Conservation (phyloP, 2,797 vertebrate genomes). For the Tenualosa ilisha region DNA sequence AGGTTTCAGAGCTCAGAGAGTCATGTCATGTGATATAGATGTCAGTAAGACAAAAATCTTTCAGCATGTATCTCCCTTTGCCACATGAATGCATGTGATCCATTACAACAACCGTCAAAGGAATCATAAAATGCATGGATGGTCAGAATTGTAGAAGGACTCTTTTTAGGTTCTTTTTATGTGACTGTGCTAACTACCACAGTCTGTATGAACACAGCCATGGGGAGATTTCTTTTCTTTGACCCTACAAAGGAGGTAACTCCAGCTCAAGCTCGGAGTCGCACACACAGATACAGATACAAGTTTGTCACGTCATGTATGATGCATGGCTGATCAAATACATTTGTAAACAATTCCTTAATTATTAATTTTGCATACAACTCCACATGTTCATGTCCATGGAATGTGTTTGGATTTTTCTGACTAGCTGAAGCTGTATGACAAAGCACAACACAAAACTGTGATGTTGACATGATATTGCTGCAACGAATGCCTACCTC, state of each 20-base stretch:
- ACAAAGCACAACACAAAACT: no score
- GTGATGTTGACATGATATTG: no score
- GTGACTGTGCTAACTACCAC: not conserved
- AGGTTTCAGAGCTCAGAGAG: conserved; percentile 2
- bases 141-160: not conserved
- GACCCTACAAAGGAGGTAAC: not conserved
- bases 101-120: not conserved
- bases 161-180: not conserved
- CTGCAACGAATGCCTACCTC: no score
- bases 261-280: not conserved
- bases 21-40: conserved; percentile 3
- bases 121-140: not conserved
- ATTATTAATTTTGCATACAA: no score
- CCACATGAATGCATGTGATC: not conserved
- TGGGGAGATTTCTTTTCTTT: not conserved
- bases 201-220: not conserved
- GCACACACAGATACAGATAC: not conserved
- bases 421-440: no score
- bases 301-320: not conserved
- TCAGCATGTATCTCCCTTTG: not conserved
- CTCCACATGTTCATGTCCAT: no score
- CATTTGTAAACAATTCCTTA: no score
- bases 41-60: not conserved
- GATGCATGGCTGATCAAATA: not conserved
- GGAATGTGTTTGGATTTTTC: no score